A percentile compares a stretch with the other conserved stretches of the same genome.
These are phyloP conservation scores for Seladonia tumulorum DNA, from an alignment of 2,888 invertebrate genomes.

Conservation along the genomic window DNA sequence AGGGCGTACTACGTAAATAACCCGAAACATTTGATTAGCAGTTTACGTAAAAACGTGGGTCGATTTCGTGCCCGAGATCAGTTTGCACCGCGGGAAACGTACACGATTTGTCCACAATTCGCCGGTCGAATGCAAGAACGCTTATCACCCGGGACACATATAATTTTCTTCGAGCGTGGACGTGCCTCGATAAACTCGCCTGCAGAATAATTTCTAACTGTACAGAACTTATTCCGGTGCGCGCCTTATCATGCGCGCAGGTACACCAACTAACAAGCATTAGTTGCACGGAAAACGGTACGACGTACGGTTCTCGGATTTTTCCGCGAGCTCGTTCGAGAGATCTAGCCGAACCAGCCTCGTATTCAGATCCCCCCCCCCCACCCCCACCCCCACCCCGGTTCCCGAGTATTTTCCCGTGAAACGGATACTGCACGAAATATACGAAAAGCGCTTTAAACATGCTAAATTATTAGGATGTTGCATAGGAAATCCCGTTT, in stretches of 20 bases:
- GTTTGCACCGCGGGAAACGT: constrained; percentile 1
- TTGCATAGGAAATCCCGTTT: constrained; percentile 12
- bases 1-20: background rate
- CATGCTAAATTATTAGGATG: constrained; percentile 11
- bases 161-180: constrained; percentile 39
- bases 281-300: constrained; percentile 46
- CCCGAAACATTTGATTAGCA: background rate
- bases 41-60: background rate
- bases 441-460: background rate
- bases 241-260: constrained; percentile 41
- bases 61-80: background rate
- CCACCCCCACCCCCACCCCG: no score
- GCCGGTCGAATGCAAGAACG: constrained; percentile 21
- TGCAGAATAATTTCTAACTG: constrained; percentile 48
- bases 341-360: background rate
- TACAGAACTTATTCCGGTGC: constrained; percentile 41
- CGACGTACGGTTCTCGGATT: constrained; percentile 51
- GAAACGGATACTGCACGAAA: background rate
- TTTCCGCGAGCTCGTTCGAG: constrained; percentile 13
- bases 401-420: background rate
- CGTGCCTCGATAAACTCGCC: constrained; percentile 51
- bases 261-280: constrained; percentile 47
- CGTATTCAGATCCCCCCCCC: constrained; percentile 12
- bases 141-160: constrained; percentile 42
- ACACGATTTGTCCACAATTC: constrained; percentile 28